phyloP scores from a whole-genome alignment of 2,888 invertebrate species.

The Cecidostiba fungosa region DNA sequence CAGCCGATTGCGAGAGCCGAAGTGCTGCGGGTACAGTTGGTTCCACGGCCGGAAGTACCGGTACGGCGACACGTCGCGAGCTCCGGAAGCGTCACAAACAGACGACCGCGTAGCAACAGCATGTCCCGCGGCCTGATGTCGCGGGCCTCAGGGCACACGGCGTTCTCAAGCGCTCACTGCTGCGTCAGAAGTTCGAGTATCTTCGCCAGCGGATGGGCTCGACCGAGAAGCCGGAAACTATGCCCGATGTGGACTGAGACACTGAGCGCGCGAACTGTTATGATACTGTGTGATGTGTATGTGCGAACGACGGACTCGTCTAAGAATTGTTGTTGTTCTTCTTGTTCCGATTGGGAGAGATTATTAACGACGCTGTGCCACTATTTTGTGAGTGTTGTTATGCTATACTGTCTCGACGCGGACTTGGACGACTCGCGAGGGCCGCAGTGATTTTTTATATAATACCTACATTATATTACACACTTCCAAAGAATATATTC shows the following conservation, averaged over 20 bases:
- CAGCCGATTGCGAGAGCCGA: constrained; percentile 79
- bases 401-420: background rate
- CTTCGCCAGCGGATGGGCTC: constrained; percentile 73
- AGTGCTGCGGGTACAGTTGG: background rate
- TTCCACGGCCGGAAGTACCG: constrained; percentile 59
- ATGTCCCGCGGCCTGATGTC: constrained; percentile 77
- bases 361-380: background rate
- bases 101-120: constrained; percentile 82
- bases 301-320: background rate
- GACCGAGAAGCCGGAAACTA: constrained; percentile 71
- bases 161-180: constrained; percentile 75
- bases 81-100: constrained; percentile 86
- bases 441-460: background rate
- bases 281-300: background rate
- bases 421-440: background rate
- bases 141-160: constrained; percentile 75
- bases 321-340: background rate
- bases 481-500: background rate
- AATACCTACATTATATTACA: no score
- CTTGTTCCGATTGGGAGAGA: background rate
- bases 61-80: constrained; percentile 78
- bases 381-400: background rate
- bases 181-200: constrained; percentile 74
- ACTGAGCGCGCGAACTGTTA: background rate
- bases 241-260: constrained; percentile 59